phyloP scores from a whole-genome alignment of 1,140 invertebrate species.

The Micrasema minimum region DNA sequence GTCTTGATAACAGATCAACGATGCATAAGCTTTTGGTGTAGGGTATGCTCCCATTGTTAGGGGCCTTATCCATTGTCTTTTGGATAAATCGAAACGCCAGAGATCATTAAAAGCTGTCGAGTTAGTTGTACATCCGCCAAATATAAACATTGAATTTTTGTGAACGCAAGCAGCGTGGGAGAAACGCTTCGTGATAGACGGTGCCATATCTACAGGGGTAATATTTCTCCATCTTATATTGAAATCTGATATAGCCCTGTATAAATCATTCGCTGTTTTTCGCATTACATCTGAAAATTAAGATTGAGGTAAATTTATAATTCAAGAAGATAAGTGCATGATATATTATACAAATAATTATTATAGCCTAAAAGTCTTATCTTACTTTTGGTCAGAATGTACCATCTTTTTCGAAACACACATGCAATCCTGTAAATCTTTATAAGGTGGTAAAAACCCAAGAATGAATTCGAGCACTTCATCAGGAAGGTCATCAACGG shows the following conservation, averaged over 20 bases:
- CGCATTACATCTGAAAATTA: slow-evolving; percentile 76
- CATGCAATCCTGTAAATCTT: slow-evolving; percentile 87
- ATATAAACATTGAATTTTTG: slow-evolving; percentile 91
- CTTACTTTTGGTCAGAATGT: slow-evolving; percentile 82
- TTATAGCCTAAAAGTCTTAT: slow-evolving; percentile 52
- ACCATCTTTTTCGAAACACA: slow-evolving; percentile 88
- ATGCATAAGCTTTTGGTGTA: slow-evolving; percentile 94
- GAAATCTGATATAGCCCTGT: slow-evolving; percentile 75
- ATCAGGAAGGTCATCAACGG: slow-evolving; percentile 80
- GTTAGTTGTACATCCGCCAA: slow-evolving; percentile 95
- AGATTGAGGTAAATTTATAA: too few relatives aligned
- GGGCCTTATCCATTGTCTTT: slow-evolving; percentile 83
- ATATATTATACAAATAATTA: too few relatives aligned
- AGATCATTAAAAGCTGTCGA: slow-evolving; percentile 97
- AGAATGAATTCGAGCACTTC: slow-evolving; percentile 94
- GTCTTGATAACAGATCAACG: slow-evolving; percentile 87
- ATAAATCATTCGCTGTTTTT: slow-evolving; percentile 74
- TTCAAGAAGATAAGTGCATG: too few relatives aligned
- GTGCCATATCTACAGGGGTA: slow-evolving; percentile 66
- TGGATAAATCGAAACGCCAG: slow-evolving; percentile 91
- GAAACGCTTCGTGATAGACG: slow-evolving; percentile 87
- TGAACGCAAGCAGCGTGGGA: slow-evolving; percentile 90
- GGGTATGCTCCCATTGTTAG: slow-evolving; percentile 90
- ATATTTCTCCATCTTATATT: slow-evolving; percentile 76
- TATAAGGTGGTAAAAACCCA: slow-evolving; percentile 87